phyloP scores from a whole-genome alignment of 2,113 vertebrate species.

The Ochotona curzoniae region DNA sequence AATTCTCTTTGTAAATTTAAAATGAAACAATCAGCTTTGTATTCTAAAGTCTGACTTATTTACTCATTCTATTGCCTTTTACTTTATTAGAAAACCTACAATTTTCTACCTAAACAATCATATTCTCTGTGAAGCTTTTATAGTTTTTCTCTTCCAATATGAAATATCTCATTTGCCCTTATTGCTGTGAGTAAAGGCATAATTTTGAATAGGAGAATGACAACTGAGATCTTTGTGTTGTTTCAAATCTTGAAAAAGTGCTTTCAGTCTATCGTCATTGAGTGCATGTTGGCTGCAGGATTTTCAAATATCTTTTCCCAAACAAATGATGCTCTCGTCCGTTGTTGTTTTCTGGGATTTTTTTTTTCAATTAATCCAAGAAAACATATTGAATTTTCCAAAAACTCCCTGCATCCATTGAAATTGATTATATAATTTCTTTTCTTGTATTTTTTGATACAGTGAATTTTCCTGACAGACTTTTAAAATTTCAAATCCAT shows the following conservation, averaged over 20 bases:
- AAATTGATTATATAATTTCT: not conserved
- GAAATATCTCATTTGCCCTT: not conserved
- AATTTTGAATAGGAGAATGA: not conserved
- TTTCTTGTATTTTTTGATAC: not conserved
- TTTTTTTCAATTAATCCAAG: not conserved
- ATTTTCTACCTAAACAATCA: not conserved
- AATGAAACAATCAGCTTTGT: not conserved
- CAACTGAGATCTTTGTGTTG: not conserved
- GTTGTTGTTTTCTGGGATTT: not conserved
- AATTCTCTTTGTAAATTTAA: not conserved
- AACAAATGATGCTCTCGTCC: not conserved
- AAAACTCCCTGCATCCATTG: not conserved
- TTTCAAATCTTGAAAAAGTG: not conserved
- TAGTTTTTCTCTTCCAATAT: not conserved
- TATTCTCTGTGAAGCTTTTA: not conserved
- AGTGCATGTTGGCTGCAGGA: not conserved
- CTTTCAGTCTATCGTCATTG: not conserved
- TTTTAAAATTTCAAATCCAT: not conserved
- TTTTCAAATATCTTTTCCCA: not conserved
- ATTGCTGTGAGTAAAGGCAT: not conserved
- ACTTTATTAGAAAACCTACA: not conserved
- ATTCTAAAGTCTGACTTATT: not conserved
- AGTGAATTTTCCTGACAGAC: not conserved
- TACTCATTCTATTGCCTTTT: not conserved
- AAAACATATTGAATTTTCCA: not conserved